Conservation (phyloP, 2,888 invertebrate genomes). For the Harpalus rubripes region DNA sequence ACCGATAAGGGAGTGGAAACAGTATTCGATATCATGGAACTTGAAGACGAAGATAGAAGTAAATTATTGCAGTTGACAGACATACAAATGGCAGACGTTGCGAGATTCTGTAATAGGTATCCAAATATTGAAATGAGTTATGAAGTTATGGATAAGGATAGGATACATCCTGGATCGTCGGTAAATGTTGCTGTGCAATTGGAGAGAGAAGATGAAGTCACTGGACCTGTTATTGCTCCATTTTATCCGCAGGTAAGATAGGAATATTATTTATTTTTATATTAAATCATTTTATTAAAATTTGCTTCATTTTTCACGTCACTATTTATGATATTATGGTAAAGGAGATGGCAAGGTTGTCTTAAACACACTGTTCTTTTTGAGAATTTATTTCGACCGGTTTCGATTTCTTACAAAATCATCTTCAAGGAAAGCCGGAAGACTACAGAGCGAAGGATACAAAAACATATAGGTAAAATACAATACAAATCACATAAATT, state of each 20-base stretch:
- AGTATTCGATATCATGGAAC: slow-evolving; percentile 96
- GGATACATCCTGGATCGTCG: slow-evolving; percentile 88
- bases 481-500: too few species aligned
- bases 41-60: slow-evolving; percentile 93
- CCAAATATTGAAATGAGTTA: slow-evolving; percentile 98
- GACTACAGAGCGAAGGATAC: too few species aligned
- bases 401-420: too few species aligned
- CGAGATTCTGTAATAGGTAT: slow-evolving; percentile 98
- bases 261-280: neutral
- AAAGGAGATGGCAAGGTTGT: too few species aligned
- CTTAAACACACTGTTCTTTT: too few species aligned
- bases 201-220: slow-evolving; percentile 97
- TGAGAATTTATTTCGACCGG: too few species aligned
- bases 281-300: too few species aligned
- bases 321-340: too few species aligned
- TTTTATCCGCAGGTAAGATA: slow-evolving; percentile 93
- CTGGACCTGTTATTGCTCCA: slow-evolving; percentile 98
- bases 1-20: slow-evolving; percentile 94
- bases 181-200: slow-evolving; percentile 94
- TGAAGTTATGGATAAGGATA: slow-evolving; percentile 91
- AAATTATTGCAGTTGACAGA: slow-evolving; percentile 89
- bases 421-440: too few species aligned
- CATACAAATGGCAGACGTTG: slow-evolving; percentile 97
- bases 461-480: too few species aligned
- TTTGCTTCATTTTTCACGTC: too few species aligned